phyloP scores from a whole-genome alignment of 2,113 vertebrate species.

The Ia io region DNA sequence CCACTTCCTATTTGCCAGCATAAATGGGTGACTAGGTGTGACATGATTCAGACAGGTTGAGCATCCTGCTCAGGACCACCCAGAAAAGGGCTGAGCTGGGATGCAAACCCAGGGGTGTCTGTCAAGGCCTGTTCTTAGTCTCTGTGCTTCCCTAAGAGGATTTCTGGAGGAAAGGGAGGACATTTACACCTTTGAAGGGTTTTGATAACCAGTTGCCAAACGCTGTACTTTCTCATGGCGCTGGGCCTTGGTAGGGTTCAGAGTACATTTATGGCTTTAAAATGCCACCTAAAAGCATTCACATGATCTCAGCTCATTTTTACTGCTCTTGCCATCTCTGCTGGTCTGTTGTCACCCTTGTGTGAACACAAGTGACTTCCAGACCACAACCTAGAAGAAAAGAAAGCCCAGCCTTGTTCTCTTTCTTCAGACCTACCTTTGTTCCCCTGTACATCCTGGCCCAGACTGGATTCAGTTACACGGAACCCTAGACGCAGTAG shows the following conservation, averaged over 20 bases:
- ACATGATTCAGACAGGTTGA: too few species aligned
- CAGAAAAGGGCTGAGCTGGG: not conserved
- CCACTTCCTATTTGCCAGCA: not conserved
- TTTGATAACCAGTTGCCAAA: not conserved
- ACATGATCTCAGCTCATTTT: rapidly evolving
- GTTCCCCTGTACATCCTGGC: not conserved
- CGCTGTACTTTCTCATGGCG: not conserved
- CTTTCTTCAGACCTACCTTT: not conserved
- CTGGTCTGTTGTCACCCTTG: not conserved
- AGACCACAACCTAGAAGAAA: not conserved
- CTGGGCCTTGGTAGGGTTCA: not conserved
- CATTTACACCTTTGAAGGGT: not conserved
- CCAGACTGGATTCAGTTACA: not conserved
- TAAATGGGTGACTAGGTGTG: not conserved
- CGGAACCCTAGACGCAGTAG: not conserved
- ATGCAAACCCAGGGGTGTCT: too few species aligned
- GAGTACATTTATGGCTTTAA: not conserved
- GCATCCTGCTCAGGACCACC: not conserved
- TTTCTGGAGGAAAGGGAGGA: not conserved
- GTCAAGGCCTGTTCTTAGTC: not conserved
- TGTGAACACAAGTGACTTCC: not conserved
- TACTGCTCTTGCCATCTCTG: not conserved
- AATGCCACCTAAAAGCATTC: not conserved
- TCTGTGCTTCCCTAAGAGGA: not conserved
- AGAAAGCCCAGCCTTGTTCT: not conserved